These are phyloP conservation scores for Drosophila micromelanica DNA, from an alignment of 1,140 invertebrate species.

Conservation along the genomic window DNA sequence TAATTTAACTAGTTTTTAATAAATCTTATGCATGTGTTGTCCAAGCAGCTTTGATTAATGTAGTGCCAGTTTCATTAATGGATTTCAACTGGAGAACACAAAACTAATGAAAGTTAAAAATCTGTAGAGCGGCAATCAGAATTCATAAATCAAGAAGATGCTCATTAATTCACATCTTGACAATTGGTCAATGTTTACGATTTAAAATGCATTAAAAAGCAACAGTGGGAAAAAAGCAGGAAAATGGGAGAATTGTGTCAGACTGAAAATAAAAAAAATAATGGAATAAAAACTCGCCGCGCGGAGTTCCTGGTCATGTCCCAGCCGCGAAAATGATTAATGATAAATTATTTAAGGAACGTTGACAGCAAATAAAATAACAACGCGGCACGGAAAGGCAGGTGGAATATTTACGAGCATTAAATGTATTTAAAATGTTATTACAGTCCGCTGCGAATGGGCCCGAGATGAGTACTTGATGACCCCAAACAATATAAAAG, in stretches of 20 bases:
- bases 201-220: constrained; percentile 69
- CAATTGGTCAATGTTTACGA: constrained; percentile 73
- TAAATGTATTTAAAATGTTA: constrained; percentile 74
- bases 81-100: constrained; percentile 28
- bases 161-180: constrained; percentile 71
- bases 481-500: constrained; percentile 58
- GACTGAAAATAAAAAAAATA: constrained; percentile 7
- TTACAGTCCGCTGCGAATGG: constrained; percentile 32
- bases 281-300: constrained; percentile 3
- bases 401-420: constrained; percentile 56
- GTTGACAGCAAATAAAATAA: constrained; percentile 58
- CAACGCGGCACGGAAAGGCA: constrained; percentile 26
- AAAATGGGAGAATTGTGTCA: constrained; percentile 28
- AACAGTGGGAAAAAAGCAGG: constrained; percentile 14
- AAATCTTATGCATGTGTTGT: constrained; percentile 6
- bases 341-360: constrained; percentile 70
- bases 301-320: constrained; percentile 36
- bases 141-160: constrained; percentile 63
- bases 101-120: constrained; percentile 34
- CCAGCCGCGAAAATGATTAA: constrained; percentile 67
- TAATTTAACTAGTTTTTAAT: background rate
- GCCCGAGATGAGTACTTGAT: constrained; percentile 12
- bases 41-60: constrained; percentile 53
- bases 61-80: constrained; percentile 38
- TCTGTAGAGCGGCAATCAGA: constrained; percentile 12